Conservation (phyloP, 2,888 invertebrate species). For the Caenorhabditis sp. region DNA sequence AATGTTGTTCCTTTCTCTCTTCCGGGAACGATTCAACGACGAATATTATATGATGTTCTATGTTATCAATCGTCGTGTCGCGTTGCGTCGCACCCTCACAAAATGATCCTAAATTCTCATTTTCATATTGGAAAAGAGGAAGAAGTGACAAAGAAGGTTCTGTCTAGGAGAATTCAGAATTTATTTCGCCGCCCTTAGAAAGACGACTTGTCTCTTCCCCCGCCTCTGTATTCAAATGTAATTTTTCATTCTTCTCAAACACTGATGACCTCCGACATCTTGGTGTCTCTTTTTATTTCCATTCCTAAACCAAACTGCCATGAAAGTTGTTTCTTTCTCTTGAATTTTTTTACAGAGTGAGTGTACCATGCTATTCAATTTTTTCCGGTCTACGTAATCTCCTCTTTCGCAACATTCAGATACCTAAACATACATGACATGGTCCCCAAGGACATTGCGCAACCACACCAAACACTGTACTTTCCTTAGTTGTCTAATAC, state of each 20-base stretch:
- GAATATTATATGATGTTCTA: too few relatives aligned
- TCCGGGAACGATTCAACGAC: conserved; percentile 26
- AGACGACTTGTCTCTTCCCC: conserved; percentile 2
- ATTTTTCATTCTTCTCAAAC: conserved; percentile 67
- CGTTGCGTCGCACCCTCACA: too few relatives aligned
- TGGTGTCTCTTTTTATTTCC: conserved; percentile 14
- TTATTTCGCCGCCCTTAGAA: conserved; percentile 33
- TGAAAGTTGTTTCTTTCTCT: too few relatives aligned
- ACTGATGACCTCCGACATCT: conserved; percentile 61
- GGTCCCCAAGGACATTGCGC: conserved; percentile 5
- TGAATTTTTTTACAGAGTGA: neutral
- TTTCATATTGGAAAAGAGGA: too few relatives aligned
- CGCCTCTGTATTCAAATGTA: conserved; percentile 60
- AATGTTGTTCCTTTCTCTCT: conserved; percentile 41
- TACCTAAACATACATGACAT: neutral
- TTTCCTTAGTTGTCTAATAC: too few relatives aligned
- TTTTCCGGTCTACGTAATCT: neutral
- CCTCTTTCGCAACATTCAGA: neutral
- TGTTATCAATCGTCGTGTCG: neutral
- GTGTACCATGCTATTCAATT: too few relatives aligned
- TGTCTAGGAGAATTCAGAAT: conserved; percentile 5
- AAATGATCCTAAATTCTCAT: neutral
- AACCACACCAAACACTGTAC: neutral
- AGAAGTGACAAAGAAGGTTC: conserved; percentile 8
- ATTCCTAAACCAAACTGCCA: too few relatives aligned